Base-by-base conservation (phyloP, 1,140 invertebrate genomes). In the Cotesia typhae region DNA sequence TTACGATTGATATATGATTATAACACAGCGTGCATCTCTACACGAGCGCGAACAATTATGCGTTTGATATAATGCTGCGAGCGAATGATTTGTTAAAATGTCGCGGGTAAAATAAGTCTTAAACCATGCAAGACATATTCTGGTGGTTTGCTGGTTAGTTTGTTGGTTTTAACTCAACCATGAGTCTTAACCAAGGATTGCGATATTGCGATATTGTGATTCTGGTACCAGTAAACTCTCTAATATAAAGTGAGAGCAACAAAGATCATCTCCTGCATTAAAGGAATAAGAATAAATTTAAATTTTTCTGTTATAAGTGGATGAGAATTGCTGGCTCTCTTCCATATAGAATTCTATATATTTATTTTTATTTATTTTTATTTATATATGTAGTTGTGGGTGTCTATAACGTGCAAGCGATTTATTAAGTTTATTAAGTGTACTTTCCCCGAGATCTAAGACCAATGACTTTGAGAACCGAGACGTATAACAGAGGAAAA, bases 61-160 rank as follows among this genome's bases (percentile, higher is more conserved):
- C 71, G 64, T 72, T 67, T 72, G 71, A 72, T 72, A 72, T 67
- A 47, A 72, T 72, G 71, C 74, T 76, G 76, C 71, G 60, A 65
- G 67, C 60, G 53, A 72, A 80, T 82, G 80, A 83, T 83, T 83
- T 82, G 81, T 83, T 82, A 82, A 82, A 47, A 82, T 79, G 79
- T 81, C 80, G 76, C 41, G 41, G 6, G 41, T 47, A 47, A 47
- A 47, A 47, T 47, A 47, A 47, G 41, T 47, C 41, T 47, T 47
- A 47, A 47, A 47, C 41, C 41, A 28, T 28, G 28, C 28, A 47
- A 47, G 41, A 47, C 41, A 47, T 47, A 47, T 47, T 47, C 41
- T 47, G 41, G 41, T 47, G 41, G 41, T 5, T 47, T 6, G 41
- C 5, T 28, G 41, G 41, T 47, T 47, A 6, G 41, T 47, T 47